Conservation (phyloP, 23 tunicate species). For the Ciona savignyi region DNA sequence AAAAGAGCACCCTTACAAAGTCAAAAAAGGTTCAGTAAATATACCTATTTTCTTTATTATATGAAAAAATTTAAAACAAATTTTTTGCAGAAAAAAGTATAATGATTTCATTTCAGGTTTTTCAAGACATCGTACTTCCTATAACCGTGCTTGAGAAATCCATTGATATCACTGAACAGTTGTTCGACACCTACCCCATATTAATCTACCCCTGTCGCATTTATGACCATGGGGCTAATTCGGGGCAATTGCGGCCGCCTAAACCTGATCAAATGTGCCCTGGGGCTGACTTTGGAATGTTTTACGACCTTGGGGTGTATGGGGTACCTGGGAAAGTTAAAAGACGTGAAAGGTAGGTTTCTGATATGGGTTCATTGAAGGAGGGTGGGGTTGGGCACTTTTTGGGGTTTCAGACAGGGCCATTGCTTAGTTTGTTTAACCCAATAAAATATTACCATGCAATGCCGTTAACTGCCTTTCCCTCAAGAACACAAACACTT, state of each 20-base stretch:
- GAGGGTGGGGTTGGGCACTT: too few relatives aligned
- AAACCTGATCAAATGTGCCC: slow-evolving; percentile 80
- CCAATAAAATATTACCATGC: too few relatives aligned
- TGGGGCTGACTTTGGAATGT: slow-evolving; percentile 65
- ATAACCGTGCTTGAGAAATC: slow-evolving; percentile 88
- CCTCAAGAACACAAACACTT: too few relatives aligned
- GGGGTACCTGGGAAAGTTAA: slow-evolving; percentile 86
- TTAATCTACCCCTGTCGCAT: slow-evolving; percentile 79
- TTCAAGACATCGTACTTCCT: slow-evolving; percentile 83
- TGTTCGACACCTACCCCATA: slow-evolving; percentile 80
- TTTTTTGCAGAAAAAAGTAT: too few relatives aligned
- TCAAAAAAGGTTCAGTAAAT: too few relatives aligned
- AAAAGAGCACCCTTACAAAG: too few relatives aligned
- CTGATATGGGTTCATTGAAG: too few relatives aligned
- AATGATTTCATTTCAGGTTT: slow-evolving; percentile 27
- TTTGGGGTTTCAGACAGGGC: too few relatives aligned
- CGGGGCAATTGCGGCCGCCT: slow-evolving; percentile 70
- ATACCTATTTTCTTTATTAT: too few relatives aligned
- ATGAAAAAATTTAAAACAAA: too few relatives aligned
- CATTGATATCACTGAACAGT: slow-evolving; percentile 59
- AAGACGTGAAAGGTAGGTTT: slow-evolving; percentile 44
- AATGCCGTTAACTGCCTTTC: too few relatives aligned
- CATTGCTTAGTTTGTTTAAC: too few relatives aligned
- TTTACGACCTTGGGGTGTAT: slow-evolving; percentile 78
- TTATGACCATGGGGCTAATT: slow-evolving; percentile 59